Percentiles rank a stretch among this genome's conserved stretches.
phyloP scores from a whole-genome alignment of 2,888 invertebrate genomes.

The Orgyia antiqua region DNA sequence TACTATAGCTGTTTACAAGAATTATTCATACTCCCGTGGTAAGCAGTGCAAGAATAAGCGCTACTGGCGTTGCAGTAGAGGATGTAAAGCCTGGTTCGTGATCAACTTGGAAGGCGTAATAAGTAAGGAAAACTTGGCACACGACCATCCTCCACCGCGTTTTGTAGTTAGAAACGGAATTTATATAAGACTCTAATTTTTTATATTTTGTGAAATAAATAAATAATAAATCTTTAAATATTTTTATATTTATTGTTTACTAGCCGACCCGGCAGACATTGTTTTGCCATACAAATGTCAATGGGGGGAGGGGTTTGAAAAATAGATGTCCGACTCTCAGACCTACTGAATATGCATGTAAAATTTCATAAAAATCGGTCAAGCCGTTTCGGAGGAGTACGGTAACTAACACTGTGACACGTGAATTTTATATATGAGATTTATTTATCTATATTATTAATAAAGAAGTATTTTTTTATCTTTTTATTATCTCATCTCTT shows the following conservation, averaged over 20 bases:
- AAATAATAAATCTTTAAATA: background rate
- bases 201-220: background rate
- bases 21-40: background rate
- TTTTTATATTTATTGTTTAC: background rate
- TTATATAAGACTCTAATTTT: conserved; percentile 1
- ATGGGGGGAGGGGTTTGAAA: no score
- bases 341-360: no score
- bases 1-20: background rate
- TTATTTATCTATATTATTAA: no score
- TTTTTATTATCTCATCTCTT: no score
- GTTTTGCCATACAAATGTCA: no score
- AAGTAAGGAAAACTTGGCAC: background rate
- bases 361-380: no score
- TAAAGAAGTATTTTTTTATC: no score
- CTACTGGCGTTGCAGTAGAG: conserved; percentile 7
- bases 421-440: no score
- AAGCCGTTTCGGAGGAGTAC: no score
- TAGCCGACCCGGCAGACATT: no score
- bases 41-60: background rate
- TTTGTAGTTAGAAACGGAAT: conserved; percentile 3
- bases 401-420: no score
- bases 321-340: no score
- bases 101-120: background rate
- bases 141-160: conserved; percentile 1
- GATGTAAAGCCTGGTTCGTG: conserved; percentile 14